Evolutionary conservation across 2,113 vertebrate genomes (phyloP).

Genomic region (Alethe diademata): DNA sequence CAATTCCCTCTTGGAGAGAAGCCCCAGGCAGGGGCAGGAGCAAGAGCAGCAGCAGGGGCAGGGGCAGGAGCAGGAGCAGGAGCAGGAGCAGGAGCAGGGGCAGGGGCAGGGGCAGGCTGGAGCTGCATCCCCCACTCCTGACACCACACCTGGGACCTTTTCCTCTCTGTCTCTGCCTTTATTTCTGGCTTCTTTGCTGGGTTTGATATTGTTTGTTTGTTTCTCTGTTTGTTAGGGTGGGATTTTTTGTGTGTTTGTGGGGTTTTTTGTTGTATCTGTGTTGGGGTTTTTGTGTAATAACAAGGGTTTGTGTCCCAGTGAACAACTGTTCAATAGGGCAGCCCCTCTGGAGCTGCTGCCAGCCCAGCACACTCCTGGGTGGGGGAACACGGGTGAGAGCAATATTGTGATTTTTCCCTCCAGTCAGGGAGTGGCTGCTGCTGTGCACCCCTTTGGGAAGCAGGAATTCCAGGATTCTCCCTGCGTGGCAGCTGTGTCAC

Average conservation of each 20-base stretch:
- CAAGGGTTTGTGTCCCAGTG: background rate
- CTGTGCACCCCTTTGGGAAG: background rate
- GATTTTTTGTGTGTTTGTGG: background rate
- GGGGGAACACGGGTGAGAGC: too few species aligned
- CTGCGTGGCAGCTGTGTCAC: rapidly evolving
- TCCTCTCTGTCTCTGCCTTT: too few species aligned
- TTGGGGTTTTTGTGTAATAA: background rate
- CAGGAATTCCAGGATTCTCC: background rate
- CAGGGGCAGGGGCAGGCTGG: background rate
- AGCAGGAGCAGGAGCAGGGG: too few species aligned
- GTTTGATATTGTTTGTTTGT: too few species aligned
- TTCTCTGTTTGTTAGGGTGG: background rate
- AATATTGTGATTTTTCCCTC: background rate
- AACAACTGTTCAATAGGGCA: background rate
- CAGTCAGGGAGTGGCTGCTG: too few species aligned
- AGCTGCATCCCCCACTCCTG: too few species aligned
- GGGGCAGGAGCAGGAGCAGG: too few species aligned
- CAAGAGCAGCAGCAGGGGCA: too few species aligned
- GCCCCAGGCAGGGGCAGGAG: too few species aligned
- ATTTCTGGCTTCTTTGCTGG: too few species aligned
- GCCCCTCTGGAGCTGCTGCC: background rate
- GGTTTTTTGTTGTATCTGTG: too few species aligned
- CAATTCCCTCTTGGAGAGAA: too few species aligned
- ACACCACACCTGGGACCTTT: background rate
- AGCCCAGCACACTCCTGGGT: background rate